Base-by-base conservation (phyloP, 2,113 vertebrate species). In the Ictidomys tridecemlineatus region DNA sequence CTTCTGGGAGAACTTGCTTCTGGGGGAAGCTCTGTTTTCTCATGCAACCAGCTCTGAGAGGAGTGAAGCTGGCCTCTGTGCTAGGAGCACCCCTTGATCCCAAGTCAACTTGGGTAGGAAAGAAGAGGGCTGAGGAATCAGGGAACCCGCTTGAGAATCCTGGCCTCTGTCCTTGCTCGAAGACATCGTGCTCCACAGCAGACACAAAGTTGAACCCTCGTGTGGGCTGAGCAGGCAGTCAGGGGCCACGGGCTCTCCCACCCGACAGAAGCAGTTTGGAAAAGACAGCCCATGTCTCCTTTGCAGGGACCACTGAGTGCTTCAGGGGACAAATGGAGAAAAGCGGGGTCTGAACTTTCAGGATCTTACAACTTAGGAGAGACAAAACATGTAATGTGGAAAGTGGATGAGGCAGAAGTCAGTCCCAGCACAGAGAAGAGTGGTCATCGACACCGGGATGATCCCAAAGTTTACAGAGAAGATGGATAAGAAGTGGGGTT, bases 1-100 rank as follows among this genome's bases (percentile, higher is more conserved):
- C 34, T 85, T 77, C 84, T 77, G 85, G 51, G 63, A 74, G 32
- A 94, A 24, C 17, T 87, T 58, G 28, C 69, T 61, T 65, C 22
- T 12, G 3, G 8, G 20, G 17, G 30, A 92, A 37, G 70, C 65
- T 94, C 48, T 32, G 39, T 85, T 73, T 80, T 67, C 24, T 65
- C 42, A 11, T 6, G 65, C 85, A 42, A 28, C 24, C 61, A 63
- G 61, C 22, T 20, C 13, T 1, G 9, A 86, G 10, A 67, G 8
- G 11, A 17, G 37, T 58, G 53, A 65, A 56, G 32, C 34, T 82
- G 85, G 39, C 78, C 58, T 86, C 56, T 6, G 18, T 72, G n/a
- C 89, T 8, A 34, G 87, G 32, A 24, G 32, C 53, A 56, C 2
- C 80, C 74, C 32, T 32, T 32, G 16, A 17, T 95, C 53, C 61